A percentile compares a stretch with the other conserved stretches of the same genome.
Evolutionary conservation across 2,797 vertebrate genomes (phyloP).

Genomic region (Coendou prehensilis): DNA sequence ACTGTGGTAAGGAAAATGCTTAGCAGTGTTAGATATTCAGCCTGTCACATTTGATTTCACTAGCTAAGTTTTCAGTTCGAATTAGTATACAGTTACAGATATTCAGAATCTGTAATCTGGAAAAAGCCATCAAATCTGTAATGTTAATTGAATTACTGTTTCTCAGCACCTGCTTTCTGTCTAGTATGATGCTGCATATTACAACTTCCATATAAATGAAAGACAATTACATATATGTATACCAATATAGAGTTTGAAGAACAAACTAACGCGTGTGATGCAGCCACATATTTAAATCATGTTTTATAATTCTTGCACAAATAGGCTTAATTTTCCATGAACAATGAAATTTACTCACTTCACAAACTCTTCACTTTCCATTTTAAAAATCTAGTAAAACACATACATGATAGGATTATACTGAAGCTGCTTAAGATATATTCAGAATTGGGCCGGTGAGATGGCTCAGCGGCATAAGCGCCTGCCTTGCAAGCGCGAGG

Average conservation of each 20-base stretch:
- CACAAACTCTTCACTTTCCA: constrained; percentile 19
- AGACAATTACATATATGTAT: not conserved
- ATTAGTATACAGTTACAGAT: not conserved
- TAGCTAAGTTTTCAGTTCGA: not conserved
- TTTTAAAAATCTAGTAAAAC: not conserved
- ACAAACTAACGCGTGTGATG: not conserved
- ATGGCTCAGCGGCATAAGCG: no score
- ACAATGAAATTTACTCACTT: not conserved
- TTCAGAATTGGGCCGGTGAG: no score
- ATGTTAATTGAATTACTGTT: not conserved
- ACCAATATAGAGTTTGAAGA: not conserved
- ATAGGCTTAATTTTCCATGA: not conserved
- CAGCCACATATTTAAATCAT: not conserved
- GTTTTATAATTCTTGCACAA: not conserved
- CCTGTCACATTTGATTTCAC: constrained; percentile 1
- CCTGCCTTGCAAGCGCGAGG: no score
- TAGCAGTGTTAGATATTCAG: not conserved
- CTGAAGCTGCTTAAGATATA: not conserved
- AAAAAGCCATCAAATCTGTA: not conserved
- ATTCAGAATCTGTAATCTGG: not conserved
- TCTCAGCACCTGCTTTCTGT: not conserved
- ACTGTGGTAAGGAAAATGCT: not conserved
- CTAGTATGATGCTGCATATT: not conserved
- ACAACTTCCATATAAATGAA: not conserved
- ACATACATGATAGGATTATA: not conserved